Conservation (phyloP, 2,797 vertebrate genomes). For the Acanthurus leucopareius region DNA sequence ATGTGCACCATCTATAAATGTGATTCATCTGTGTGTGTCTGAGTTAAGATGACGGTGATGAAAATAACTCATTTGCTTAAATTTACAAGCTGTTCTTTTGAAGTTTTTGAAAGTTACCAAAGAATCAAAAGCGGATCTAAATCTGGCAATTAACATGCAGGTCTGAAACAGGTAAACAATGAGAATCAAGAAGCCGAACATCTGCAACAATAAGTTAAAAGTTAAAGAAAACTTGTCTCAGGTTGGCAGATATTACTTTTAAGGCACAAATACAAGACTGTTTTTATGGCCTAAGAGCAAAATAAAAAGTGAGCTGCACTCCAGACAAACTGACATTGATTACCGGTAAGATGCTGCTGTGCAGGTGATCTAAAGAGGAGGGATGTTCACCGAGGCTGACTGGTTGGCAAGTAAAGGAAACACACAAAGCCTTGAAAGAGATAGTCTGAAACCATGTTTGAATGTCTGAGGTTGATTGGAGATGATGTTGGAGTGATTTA, state of each 20-base stretch:
- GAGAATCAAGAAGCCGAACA: background rate
- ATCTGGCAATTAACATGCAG: background rate
- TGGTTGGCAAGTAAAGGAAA: background rate
- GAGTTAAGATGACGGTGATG: background rate
- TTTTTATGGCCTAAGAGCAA: too few species aligned
- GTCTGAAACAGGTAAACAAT: background rate
- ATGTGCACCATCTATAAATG: background rate
- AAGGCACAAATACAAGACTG: too few species aligned
- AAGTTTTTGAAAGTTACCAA: background rate
- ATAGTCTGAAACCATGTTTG: background rate
- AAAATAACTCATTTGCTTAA: background rate
- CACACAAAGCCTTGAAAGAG: background rate
- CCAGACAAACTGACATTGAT: background rate
- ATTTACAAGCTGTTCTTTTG: background rate
- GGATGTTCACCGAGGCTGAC: background rate
- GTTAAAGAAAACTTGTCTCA: conserved; percentile 10
- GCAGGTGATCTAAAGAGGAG: background rate
- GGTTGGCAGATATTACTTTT: too few species aligned
- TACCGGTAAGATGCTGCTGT: background rate
- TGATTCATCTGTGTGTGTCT: conserved; percentile 4
- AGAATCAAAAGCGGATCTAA: background rate
- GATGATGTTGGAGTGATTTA: background rate
- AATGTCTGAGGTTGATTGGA: background rate
- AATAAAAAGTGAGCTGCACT: background rate
- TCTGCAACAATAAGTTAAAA: background rate